Evolutionary conservation across 2,113 vertebrate species (phyloP), one percentile per base, ranked within the genome.

Genomic region (Nannospalax galili): DNA sequence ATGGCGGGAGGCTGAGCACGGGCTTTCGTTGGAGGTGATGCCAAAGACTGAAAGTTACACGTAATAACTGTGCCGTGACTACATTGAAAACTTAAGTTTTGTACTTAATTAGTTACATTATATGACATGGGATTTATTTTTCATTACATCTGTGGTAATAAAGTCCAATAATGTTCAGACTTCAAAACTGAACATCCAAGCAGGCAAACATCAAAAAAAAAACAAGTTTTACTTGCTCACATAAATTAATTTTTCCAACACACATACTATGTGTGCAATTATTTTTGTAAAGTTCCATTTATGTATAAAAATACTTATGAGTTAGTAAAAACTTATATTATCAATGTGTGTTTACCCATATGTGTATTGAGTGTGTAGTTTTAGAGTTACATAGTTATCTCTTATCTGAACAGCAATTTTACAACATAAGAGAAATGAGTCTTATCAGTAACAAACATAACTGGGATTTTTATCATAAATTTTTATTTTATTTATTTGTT

Each of bases 381-480:
- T 82, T 58, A 74, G 4, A 75, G 56, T 82, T 64, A 64, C 52
- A 82, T 45, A 93, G 42, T 65, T 58, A 78, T 16, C 0, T 82
- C 93, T 96, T 86, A 91, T 22, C 56, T 60, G 24, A 69, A 11
- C 48, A 84, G 22, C 74, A 74, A 79, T 86, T 95, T 87, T 75
- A 65, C 52, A 82, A 85, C 11, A 52, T 84, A 80, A 81, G 52
- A 24, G 8, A 92, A 92, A 37, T 17, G 69, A 75, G 26, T 11
- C 7, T 91, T 56, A 87, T n/a, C 15, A 90, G 67, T 52, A 84
- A 52, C 1, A 40, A 93, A 86, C 1, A 69, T n/a, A 88, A 45
- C 26, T 56, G 70, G 12, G 12, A 20, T 70, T 10, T 65, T 37
- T 67, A 56, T 67, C 22, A 42, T 84, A 10, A 10, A 84, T 14